Evolutionary conservation across 1,140 invertebrate genomes (phyloP).

Genomic region (Battus philenor): DNA sequence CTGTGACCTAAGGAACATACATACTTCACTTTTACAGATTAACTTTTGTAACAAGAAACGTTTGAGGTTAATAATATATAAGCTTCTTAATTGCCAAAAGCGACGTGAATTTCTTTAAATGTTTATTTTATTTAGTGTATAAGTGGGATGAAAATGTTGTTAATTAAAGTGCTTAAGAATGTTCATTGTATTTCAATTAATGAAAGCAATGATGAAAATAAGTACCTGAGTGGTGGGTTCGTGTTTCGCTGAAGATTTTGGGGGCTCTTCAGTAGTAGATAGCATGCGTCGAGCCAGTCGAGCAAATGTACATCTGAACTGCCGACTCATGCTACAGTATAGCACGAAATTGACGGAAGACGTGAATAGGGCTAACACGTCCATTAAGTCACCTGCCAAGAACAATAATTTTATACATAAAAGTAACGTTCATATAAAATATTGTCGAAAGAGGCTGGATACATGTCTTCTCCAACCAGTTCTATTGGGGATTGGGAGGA

Average conservation of each 20-base stretch:
- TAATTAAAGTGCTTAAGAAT: constrained; percentile 1
- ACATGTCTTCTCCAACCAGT: too few relatives aligned
- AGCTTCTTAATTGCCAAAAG: too few relatives aligned
- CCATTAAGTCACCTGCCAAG: constrained; percentile 88
- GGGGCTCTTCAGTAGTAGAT: constrained; percentile 55
- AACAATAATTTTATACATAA: not conserved
- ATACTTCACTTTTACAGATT: constrained; percentile 9
- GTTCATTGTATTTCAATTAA: constrained; percentile 4
- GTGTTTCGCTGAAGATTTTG: constrained; percentile 58
- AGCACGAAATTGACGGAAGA: constrained; percentile 98
- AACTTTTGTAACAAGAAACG: constrained; percentile 6
- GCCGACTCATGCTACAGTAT: constrained; percentile 98
- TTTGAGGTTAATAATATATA: not conserved
- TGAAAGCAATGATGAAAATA: too few relatives aligned
- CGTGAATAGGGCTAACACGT: constrained; percentile 95
- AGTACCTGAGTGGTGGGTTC: constrained; percentile 69
- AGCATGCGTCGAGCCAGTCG: constrained; percentile 66
- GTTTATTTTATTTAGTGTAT: not conserved
- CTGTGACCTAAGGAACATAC: constrained; percentile 51
- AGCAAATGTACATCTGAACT: constrained; percentile 94
- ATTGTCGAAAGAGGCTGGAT: too few relatives aligned
- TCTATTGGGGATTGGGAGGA: too few relatives aligned
- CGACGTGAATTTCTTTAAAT: too few relatives aligned
- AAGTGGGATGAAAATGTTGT: not conserved
- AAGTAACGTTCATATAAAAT: too few relatives aligned